These are phyloP conservation scores for Chlamydotis undulata DNA, from an alignment of 2,113 vertebrate species.

Conservation along the genomic window DNA sequence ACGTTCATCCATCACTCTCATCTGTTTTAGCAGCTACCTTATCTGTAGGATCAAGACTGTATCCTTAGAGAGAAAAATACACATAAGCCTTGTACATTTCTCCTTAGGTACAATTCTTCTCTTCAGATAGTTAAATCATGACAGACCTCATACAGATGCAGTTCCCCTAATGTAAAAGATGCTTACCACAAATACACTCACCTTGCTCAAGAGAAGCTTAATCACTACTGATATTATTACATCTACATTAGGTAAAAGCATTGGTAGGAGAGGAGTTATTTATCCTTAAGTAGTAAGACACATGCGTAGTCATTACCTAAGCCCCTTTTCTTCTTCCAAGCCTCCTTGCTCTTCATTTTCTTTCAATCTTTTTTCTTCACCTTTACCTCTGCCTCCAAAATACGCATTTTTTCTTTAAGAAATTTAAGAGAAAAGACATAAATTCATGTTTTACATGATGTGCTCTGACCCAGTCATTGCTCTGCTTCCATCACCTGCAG, in stretches of 20 bases:
- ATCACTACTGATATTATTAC: background rate
- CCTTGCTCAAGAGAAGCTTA: background rate
- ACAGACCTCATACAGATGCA: background rate
- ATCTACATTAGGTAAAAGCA: background rate
- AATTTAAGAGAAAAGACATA: background rate
- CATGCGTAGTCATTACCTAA: background rate
- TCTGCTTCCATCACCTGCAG: background rate
- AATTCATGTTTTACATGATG: background rate
- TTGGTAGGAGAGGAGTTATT: background rate
- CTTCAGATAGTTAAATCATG: background rate
- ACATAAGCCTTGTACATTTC: fast-evolving
- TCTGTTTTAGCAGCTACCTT: background rate
- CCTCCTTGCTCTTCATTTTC: background rate
- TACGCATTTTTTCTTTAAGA: background rate
- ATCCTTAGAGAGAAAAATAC: background rate
- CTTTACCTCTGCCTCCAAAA: background rate
- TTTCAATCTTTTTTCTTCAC: background rate
- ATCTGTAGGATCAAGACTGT: background rate
- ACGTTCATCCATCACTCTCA: background rate
- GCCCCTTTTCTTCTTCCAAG: background rate
- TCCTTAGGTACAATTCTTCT: background rate
- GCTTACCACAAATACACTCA: background rate
- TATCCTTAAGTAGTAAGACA: background rate
- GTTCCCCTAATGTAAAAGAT: background rate
- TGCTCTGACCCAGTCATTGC: background rate